A percentile compares a stretch with the other conserved stretches of the same genome.
phyloP scores from a whole-genome alignment of 2,113 vertebrate genomes.

The Myrmecophaga tridactyla region DNA sequence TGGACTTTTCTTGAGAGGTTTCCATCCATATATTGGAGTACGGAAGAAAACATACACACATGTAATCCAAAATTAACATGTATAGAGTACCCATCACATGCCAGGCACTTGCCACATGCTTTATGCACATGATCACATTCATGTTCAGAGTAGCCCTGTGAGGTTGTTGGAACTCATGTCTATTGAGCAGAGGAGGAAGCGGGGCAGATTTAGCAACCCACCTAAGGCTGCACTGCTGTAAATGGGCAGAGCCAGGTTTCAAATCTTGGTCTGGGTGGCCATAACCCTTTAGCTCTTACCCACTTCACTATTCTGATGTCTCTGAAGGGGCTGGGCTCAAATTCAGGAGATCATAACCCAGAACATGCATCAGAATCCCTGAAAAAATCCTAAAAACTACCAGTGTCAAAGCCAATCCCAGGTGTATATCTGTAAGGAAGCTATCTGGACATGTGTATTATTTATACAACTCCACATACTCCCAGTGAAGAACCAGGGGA shows the following conservation, averaged over 20 bases:
- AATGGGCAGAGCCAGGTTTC: background rate
- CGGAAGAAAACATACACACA: background rate
- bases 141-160: background rate
- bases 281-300: background rate
- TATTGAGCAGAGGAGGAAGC: background rate
- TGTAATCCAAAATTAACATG: background rate
- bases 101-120: background rate
- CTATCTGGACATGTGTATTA: background rate
- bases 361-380: background rate
- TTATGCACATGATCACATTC: rapidly evolving
- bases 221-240: rapidly evolving
- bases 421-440: background rate
- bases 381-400: background rate
- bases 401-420: background rate
- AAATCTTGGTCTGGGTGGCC: background rate
- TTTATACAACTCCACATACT: background rate
- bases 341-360: background rate
- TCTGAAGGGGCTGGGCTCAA: background rate
- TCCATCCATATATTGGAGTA: background rate
- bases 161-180: background rate
- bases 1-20: background rate
- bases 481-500: background rate
- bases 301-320: background rate
- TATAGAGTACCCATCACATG: background rate
- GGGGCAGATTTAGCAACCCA: background rate